Evolutionary conservation across 2,113 vertebrate genomes (phyloP), one percentile per base, ranked within the genome.

Genomic region (Arothron firmamentum): DNA sequence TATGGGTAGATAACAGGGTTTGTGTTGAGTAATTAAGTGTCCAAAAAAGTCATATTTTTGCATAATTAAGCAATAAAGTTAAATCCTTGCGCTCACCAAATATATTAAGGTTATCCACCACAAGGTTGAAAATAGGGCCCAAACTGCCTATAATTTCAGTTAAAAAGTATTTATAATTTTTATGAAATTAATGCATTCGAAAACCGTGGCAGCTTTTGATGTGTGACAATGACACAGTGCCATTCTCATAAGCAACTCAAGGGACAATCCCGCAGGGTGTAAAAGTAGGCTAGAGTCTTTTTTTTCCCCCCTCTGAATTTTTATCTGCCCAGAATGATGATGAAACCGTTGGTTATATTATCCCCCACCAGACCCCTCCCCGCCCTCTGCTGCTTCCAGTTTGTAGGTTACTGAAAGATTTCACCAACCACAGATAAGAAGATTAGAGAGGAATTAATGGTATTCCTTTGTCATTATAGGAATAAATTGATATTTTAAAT

Each of bases 401-500:
- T 92, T 89, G 85, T 90, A 88, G 90, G 90, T 91, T 92, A 90
- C 75, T 72, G 87, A 90, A 91, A 90, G 90, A 92, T 91, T 92
- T 89, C 83, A 84, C 78, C 87, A 81, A 85, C 81, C 83, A 74
- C 77, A 81, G 77, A 82, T 89, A 92, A 92, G 90, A 89, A 89
- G 90, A 92, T 92, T 92, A 92, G 83, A 58, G 88, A 85, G 89
- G 90, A 90, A 91, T 91, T 92, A 91, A 91, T 87, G 80, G 81
- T 87, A 90, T 90, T 91, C 89, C 86, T 91, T 91, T 90, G 88
- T 90, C 87, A 89, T 89, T 85, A 88, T 89, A 88, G 85, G 79
- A 89, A 90, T 88, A 91, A 89, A 92, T 90, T 91, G 87, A 90
- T 89, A 89, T 90, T 89, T 85, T 88, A 87, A 77, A 83, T 81